Base-by-base conservation (phyloP, 2,888 invertebrate species). In the Mythimna ferrago region DNA sequence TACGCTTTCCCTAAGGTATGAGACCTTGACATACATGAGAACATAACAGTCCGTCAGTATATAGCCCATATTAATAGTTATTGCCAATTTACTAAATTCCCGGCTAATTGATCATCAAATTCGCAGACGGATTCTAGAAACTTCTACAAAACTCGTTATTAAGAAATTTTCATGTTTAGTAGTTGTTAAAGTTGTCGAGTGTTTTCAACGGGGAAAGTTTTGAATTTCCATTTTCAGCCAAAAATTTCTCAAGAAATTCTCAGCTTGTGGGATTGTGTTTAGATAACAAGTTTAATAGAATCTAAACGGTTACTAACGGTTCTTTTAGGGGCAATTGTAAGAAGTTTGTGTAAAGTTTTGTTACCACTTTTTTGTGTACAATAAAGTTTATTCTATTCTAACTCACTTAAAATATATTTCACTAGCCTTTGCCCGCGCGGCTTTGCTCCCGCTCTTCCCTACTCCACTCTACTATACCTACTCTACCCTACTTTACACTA, bases 21-120 rank as follows among this genome's bases (percentile, higher is more conserved):
- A 26, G 16, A 57, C 62, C 73, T 56, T 56, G 72, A 41, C 26
- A 41, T 56, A 61, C 51, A 56, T 44, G 5, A n/a, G 11, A 56
- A 41, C 51, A 32, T 10, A 35, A 44, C 11, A 6, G 14, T 32
- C 48, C 48, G 48, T 19, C 48, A 48, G 19, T 19, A 32, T 48
- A n/a, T 41, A n/a, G 2, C 21, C 32, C 0, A 6, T 21, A n/a
- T n/a, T 32, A 26, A 35, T 70, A 48, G 48, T 71, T 32, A 41
- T 21, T 41, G 14, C 7, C 2, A 61, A 56, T 26, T 72, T 10
- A 48, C 19, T 63, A 10, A 41, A 74, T 75, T 35, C 19, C 21
- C 35, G 2, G 19, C 7, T 73, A 53, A 51, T 74, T 74, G 14
- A 63, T 21, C 16, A 9, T 14, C 32, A 21, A 48, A 48, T 51